Conservation (phyloP, 2,113 vertebrate genomes). For the Turdus rufiventris region DNA sequence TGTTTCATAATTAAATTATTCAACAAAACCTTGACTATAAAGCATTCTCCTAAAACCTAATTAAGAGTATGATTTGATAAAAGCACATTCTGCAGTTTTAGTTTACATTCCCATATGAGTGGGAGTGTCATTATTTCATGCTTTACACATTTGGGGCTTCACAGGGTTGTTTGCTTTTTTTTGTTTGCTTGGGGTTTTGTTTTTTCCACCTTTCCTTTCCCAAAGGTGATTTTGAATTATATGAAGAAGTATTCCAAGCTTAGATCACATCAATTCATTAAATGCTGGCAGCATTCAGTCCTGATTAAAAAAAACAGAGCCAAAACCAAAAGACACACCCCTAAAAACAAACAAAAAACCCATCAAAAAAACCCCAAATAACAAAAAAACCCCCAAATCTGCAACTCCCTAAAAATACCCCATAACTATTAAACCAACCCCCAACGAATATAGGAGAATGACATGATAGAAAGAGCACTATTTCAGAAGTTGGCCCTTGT, state of each 20-base stretch:
- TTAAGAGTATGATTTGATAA: conserved; percentile 62
- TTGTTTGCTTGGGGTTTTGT: not conserved
- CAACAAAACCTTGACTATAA: conserved; percentile 39
- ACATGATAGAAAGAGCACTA: conserved; percentile 73
- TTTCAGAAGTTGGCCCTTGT: conserved; percentile 83
- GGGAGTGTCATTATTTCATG: not conserved
- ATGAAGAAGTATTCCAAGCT: conserved; percentile 68
- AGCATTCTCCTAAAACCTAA: conserved; percentile 62
- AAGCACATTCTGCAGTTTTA: conserved; percentile 41
- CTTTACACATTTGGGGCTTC: conserved; percentile 4
- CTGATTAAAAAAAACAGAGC: conserved; percentile 53
- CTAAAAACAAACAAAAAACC: not conserved
- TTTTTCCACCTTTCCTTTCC: not conserved
- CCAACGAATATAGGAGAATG: conserved; percentile 69
- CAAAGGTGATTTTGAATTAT: conserved; percentile 73
- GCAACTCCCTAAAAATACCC: not conserved
- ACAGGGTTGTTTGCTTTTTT: not conserved
- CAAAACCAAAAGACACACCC: not conserved
- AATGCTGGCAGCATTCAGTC: conserved; percentile 73
- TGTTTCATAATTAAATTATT: conserved; percentile 67
- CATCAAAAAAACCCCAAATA: not conserved
- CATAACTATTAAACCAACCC: not conserved
- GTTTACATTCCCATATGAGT: conserved; percentile 11
- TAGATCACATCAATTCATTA: conserved; percentile 83
- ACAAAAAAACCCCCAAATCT: not conserved